These are phyloP conservation scores for Gallinago nigripennis DNA, from an alignment of 2,797 vertebrate genomes.

Conservation along the genomic window DNA sequence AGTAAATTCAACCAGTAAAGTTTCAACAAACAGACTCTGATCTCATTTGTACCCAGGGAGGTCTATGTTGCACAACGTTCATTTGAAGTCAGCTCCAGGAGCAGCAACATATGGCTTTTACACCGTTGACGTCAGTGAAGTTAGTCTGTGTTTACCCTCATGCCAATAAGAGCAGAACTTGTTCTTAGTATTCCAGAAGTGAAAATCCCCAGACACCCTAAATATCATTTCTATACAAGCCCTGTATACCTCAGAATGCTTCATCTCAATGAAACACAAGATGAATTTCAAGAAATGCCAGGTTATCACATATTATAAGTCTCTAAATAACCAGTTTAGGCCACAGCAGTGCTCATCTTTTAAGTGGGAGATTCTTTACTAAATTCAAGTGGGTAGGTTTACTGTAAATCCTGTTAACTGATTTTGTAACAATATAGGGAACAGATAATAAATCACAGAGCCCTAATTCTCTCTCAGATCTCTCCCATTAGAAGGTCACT, in stretches of 20 bases:
- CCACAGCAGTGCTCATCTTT: neutral
- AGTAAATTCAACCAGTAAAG: neutral
- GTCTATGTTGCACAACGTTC: neutral
- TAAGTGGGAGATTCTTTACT: neutral
- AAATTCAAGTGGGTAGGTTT: neutral
- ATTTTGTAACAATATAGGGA: neutral
- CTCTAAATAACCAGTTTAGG: neutral
- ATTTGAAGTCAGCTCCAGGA: conserved; percentile 8
- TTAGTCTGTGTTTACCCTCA: neutral
- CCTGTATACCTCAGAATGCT: neutral
- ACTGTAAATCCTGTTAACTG: neutral
- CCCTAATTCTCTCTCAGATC: neutral
- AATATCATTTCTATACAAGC: neutral
- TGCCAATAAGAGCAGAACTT: neutral
- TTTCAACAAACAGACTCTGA: neutral
- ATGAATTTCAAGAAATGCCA: neutral
- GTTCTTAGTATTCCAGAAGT: neutral
- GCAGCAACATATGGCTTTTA: neutral
- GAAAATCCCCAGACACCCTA: neutral
- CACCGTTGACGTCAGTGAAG: neutral
- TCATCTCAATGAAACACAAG: neutral
- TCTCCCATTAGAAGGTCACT: neutral
- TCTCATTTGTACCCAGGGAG: neutral
- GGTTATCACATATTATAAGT: neutral
- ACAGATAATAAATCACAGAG: neutral